These are phyloP conservation scores for Scrobipalpa costella DNA, from an alignment of 2,888 invertebrate species.

Conservation along the genomic window DNA sequence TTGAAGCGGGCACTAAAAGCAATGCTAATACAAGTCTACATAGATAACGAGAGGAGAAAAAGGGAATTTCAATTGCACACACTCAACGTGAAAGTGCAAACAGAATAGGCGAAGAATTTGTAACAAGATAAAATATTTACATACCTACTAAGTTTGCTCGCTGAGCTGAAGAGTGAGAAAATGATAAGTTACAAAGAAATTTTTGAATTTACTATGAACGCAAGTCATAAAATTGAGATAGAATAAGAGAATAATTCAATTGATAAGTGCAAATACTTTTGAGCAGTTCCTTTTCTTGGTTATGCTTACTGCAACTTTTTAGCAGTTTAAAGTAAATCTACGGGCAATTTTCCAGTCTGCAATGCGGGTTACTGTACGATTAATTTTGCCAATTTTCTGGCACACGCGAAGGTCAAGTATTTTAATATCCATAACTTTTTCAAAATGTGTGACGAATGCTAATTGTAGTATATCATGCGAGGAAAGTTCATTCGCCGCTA, in stretches of 20 bases:
- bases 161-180: constrained; percentile 4
- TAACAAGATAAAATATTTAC: not conserved
- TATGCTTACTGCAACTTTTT: not conserved
- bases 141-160: not conserved
- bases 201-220: not conserved
- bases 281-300: too few relatives aligned
- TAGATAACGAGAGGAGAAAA: constrained; percentile 20
- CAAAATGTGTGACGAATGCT: constrained; percentile 23
- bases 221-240: not conserved
- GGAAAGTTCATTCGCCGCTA: constrained; percentile 15
- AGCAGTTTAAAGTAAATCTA: not conserved
- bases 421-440: constrained; percentile 21
- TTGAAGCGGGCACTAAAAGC: constrained; percentile 14
- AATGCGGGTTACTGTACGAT: constrained; percentile 18
- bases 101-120: not conserved
- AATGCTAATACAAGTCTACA: constrained; percentile 16
- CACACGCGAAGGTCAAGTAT: constrained; percentile 22
- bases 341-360: not conserved
- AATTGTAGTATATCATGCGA: constrained; percentile 20
- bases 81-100: constrained; percentile 5
- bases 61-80: constrained; percentile 11
- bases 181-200: not conserved
- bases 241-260: too few relatives aligned
- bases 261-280: too few relatives aligned
- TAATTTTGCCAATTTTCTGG: constrained; percentile 4